Conservation (phyloP, 2,113 vertebrate genomes). For the Opisthocomus hoazin region DNA sequence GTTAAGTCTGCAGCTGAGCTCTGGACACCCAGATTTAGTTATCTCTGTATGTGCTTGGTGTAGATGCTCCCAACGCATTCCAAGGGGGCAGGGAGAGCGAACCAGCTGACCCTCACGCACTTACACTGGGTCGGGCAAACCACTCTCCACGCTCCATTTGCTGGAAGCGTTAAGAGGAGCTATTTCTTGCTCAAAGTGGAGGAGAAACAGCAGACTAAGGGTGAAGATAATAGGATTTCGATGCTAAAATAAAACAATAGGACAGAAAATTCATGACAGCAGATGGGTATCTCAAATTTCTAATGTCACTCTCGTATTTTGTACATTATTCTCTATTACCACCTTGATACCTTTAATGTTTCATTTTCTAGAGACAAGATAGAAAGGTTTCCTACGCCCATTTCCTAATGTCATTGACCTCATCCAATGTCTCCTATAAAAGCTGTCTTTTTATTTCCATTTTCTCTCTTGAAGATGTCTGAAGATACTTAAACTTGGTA, state of each 20-base stretch:
- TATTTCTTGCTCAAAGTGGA: neutral
- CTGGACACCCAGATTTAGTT: neutral
- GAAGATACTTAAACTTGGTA: neutral
- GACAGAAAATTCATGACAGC: neutral
- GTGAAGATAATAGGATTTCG: neutral
- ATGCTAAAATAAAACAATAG: neutral
- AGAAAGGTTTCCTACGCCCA: neutral
- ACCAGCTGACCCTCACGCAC: neutral
- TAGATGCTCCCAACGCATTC: neutral
- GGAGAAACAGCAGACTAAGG: neutral
- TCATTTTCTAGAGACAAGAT: neutral
- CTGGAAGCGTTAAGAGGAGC: neutral
- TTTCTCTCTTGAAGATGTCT: neutral
- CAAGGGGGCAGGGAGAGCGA: fast-evolving
- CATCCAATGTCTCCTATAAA: neutral
- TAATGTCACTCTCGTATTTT: neutral
- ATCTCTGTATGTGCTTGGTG: neutral
- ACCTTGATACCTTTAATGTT: neutral
- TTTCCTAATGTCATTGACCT: neutral
- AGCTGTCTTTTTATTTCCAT: slow-evolving; percentile 28
- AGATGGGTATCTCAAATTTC: neutral
- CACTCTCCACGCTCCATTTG: neutral
- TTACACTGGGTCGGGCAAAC: neutral
- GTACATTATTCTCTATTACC: neutral
- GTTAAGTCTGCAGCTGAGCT: neutral